Conservation (phyloP, 1,140 invertebrate species). For the Drosophila novamexicana region DNA sequence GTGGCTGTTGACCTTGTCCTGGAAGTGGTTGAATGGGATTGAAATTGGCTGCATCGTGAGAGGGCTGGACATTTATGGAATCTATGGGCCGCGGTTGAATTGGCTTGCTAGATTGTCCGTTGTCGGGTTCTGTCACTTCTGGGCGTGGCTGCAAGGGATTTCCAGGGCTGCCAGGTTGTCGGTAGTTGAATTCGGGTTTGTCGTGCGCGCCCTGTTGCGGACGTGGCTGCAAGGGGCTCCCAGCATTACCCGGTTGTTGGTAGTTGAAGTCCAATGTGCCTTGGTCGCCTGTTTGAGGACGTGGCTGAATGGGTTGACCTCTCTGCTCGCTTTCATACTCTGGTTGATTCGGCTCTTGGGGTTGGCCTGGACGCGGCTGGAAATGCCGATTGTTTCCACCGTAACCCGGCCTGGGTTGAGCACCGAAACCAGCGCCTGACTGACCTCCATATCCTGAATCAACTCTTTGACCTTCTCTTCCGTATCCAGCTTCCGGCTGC, state of each 20-base stretch:
- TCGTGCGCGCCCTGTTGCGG: conserved; percentile 22
- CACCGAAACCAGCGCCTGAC: not conserved
- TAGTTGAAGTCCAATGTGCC: conserved; percentile 15
- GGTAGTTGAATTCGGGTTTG: conserved; percentile 14
- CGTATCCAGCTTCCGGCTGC: not conserved
- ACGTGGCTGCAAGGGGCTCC: conserved; percentile 37
- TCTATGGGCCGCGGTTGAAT: not conserved
- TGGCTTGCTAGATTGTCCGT: not conserved
- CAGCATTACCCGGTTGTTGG: conserved; percentile 24
- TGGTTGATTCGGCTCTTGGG: not conserved
- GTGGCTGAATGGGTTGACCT: conserved; percentile 32
- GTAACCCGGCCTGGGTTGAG: not conserved
- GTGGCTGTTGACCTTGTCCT: not conserved
- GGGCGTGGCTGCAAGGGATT: conserved; percentile 46
- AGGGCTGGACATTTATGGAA: not conserved
- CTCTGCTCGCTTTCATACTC: not conserved
- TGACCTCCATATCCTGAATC: not conserved
- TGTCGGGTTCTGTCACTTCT: not conserved
- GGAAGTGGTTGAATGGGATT: conserved; percentile 8
- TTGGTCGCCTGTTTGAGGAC: conserved; percentile 17
- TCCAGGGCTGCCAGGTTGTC: conserved; percentile 6
- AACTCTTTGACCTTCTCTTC: not conserved
- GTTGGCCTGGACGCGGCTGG: conserved; percentile 1
- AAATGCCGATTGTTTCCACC: not conserved
- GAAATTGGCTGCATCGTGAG: not conserved